Percentiles rank a stretch among this genome's conserved stretches.
These are phyloP conservation scores for Xestia rhomboidea DNA, from an alignment of 2,888 invertebrate species.

Conservation along the genomic window DNA sequence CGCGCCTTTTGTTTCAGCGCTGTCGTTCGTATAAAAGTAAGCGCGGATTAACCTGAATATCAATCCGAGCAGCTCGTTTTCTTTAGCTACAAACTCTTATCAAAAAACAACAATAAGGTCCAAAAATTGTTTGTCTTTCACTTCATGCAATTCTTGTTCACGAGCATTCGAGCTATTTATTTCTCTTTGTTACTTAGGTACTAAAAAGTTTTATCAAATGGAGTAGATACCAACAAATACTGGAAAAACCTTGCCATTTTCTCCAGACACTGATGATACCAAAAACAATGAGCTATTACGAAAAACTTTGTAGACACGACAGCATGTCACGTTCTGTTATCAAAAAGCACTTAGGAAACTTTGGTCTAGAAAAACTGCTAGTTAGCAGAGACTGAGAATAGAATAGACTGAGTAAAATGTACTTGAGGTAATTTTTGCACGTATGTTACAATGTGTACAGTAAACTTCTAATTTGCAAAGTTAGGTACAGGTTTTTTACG, in stretches of 20 bases:
- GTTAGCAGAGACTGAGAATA: not conserved
- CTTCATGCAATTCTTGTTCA: not conserved
- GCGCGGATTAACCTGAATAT: no score
- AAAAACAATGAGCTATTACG: constrained; percentile 21
- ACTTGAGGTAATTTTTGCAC: not conserved
- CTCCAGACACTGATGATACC: constrained; percentile 8
- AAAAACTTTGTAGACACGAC: constrained; percentile 13
- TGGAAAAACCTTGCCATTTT: not conserved
- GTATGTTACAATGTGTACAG: not conserved
- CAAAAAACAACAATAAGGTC: not conserved
- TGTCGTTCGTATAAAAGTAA: not conserved
- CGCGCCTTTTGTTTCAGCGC: no score
- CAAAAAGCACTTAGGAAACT: constrained; percentile 32
- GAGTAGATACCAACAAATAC: not conserved
- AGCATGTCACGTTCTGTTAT: constrained; percentile 20
- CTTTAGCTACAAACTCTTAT: no score
- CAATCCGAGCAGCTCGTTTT: no score
- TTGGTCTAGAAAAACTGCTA: constrained; percentile 14
- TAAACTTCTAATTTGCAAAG: not conserved
- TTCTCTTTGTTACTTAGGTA: not conserved
- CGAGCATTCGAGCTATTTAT: not conserved
- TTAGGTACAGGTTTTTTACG: not conserved
- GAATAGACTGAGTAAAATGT: constrained; percentile 2
- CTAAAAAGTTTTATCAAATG: not conserved
- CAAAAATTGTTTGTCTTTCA: not conserved